Evolutionary conservation across 1,140 invertebrate species (phyloP).

Genomic region (Drosophila melanogaster): Release_6_plus_ISO1_MT NT_037436.4:6179501-6180000

Average conservation of each 20-base stretch:
- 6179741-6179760: constrained; percentile 80
- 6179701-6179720: constrained; percentile 79
- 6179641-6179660: constrained; percentile 80
- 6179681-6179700: constrained; percentile 79
- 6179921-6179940: constrained; percentile 60
- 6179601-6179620: constrained; percentile 82
- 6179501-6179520: constrained; percentile 78
- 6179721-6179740: constrained; percentile 79
- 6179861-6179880: constrained; percentile 76
- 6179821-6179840: constrained; percentile 71
- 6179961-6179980: constrained; percentile 7
- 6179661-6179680: constrained; percentile 83
- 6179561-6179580: constrained; percentile 78
- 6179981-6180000: constrained; percentile 29
- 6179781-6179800: constrained; percentile 77
- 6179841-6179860: constrained; percentile 76
- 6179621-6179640: constrained; percentile 76
- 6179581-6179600: constrained; percentile 85
- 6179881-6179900: constrained; percentile 78
- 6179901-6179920: constrained; percentile 79
- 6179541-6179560: constrained; percentile 78
- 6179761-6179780: constrained; percentile 80
- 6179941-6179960: constrained; percentile 9
- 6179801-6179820: constrained; percentile 76
- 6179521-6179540: constrained; percentile 77